Evolutionary conservation across 2,888 invertebrate genomes (phyloP).

Genomic region (Drosophila diplacantha): DNA sequence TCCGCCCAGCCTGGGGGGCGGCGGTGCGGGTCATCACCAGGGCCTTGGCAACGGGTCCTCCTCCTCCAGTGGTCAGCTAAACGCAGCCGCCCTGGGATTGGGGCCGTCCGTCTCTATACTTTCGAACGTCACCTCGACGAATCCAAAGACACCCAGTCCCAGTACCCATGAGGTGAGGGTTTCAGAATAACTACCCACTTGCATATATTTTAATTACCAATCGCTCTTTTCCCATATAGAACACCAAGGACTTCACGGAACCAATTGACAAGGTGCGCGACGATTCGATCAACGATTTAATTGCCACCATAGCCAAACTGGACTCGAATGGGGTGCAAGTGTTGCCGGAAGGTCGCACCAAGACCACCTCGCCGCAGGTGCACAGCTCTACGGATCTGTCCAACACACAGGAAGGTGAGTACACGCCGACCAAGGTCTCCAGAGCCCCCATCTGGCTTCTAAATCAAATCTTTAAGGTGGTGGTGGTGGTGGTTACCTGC

Average conservation of each 20-base stretch:
- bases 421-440: background rate
- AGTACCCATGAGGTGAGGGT: constrained; percentile 81
- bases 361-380: constrained; percentile 83
- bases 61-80: constrained; percentile 55
- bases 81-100: constrained; percentile 70
- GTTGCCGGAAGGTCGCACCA: constrained; percentile 80
- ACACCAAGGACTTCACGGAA: constrained; percentile 81
- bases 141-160: constrained; percentile 91
- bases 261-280: constrained; percentile 89
- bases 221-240: constrained; percentile 45
- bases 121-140: constrained; percentile 83
- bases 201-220: background rate
- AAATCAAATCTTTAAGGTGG: constrained; percentile 4
- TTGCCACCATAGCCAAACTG: constrained; percentile 91
- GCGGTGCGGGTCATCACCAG: constrained; percentile 49
- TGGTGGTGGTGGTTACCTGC: constrained; percentile 6
- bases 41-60: constrained; percentile 50
- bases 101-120: constrained; percentile 75
- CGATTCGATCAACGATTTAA: constrained; percentile 90
- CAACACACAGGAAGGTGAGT: constrained; percentile 77
- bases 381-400: constrained; percentile 86
- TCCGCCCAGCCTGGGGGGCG: constrained; percentile 63
- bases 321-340: constrained; percentile 91
- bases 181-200: background rate
- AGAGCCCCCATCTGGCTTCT: background rate